Evolutionary conservation across 2,888 invertebrate genomes (phyloP), one percentile per base, ranked within the genome.

Genomic region (Amorpha juglandis): DNA sequence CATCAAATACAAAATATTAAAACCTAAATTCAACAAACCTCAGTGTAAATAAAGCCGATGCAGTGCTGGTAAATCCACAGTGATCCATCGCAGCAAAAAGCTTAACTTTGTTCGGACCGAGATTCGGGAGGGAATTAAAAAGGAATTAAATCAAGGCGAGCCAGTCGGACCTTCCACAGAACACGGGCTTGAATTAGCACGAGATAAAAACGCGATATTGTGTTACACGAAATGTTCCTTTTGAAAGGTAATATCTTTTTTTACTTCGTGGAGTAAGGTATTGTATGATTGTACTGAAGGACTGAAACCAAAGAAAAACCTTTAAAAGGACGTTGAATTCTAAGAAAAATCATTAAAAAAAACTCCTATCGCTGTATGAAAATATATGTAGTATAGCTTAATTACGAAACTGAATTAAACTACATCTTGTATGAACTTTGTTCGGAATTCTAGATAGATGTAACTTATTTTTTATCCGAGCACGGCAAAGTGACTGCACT

Each of bases 71-170:
- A 73, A 77, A 78, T 72, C 75, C 72, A 63, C 53, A 71, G 67
- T 76, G 71, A 78, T 77, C 77, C 77, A 67, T 70, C 50, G 65
- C 71, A 45, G 66, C 68, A 74, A 78, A 75, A 72, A 75, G 77
- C 77, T 78, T 78, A 78, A 78, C 77, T 74, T 71, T 71, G 77
- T 77, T 74, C 64, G 53, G 65, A 69, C 70, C 69, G 67, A 67
- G 73, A 71, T 72, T 74, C 71, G 71, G 70, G 69, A 65, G 65
- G 63, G 76, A 75, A 76, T 75, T 77, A 78, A 74, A 71, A 71
- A 63, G 69, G 71, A 75, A 78, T 78, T 79, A 77, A 78, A 78
- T 78, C 76, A 74, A 74, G 72, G 38, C 38, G 38, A 66, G 50
- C 45, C 21, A 64, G 35, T 33, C 53, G 19, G 58, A 55, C 33